Evolutionary conservation across 2,888 invertebrate genomes (phyloP), one percentile per base, ranked within the genome.

Genomic region (Euzetes globulus): DNA sequence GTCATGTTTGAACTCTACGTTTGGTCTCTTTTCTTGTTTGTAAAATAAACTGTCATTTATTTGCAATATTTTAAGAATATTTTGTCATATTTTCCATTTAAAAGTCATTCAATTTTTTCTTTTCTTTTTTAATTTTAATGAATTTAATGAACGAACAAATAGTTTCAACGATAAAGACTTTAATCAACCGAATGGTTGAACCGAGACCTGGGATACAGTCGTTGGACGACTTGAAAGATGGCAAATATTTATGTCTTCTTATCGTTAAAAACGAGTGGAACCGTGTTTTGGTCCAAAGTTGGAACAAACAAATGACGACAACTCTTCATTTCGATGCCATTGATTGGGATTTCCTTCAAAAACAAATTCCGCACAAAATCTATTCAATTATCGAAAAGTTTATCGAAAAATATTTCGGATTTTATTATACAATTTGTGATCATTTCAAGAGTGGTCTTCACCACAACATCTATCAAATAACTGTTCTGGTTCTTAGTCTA

Each of bases 351-450:
- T 33, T 37, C 1, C 17, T 65, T 37, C 7, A 65, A 5, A 4
- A 37, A 65, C 65, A 19, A 65, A 33, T 65, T 19, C 65, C 65
- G 11, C 65, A 65, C 41, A 65, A 65, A 65, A 65, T 65, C n/a
- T 65, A 65, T 65, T 33, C 65, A 37, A n/a, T 65, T 7, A 65
- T 65, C 22, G 65, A 65, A 37, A 65, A 65, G 33, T 65, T 37
- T 19, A 37, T 65, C 6, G 37, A 37, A 65, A 65, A 65, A 17
- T 41, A 65, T 19, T 65, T 29, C 13, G 65, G 65, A 65, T 65
- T 65, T 37, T 17, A 65, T 37, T 65, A 65, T 65, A 7, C 37
- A 1, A 65, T 65, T n/a, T 65, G 37, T 7, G 11, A 65, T 37
- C 9, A 19, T 22, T 65, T 65, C 65, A 65, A 33, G 19, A 65